phyloP scores from a whole-genome alignment of 2,797 vertebrate species.

The Cossypha polioptera region DNA sequence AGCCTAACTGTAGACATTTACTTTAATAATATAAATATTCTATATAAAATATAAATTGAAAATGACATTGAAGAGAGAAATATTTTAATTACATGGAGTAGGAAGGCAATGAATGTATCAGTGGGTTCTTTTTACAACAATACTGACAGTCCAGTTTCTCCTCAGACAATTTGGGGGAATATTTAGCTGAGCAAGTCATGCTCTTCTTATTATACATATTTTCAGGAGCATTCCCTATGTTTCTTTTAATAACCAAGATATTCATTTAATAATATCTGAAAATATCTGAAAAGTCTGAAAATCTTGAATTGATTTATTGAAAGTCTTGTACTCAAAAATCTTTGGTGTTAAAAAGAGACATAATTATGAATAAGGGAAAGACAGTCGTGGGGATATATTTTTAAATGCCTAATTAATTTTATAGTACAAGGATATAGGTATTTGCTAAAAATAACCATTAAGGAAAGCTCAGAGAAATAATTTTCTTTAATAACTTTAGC shows the following conservation, averaged over 20 bases:
- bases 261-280: neutral
- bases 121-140: neutral
- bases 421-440: neutral
- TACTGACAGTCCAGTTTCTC: neutral
- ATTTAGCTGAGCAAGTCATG: neutral
- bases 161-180: neutral
- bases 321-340: neutral
- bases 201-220: neutral
- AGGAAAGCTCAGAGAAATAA: neutral
- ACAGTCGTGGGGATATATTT: neutral
- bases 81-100: neutral
- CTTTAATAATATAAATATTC: neutral
- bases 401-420: neutral
- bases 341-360: neutral
- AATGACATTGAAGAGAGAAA: neutral
- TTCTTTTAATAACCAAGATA: neutral
- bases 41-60: neutral
- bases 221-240: neutral
- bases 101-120: neutral
- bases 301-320: neutral
- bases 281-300: neutral
- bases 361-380: neutral
- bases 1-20: neutral
- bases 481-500: neutral
- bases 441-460: neutral